Conservation (phyloP, 2,797 vertebrate genomes). For the Adelosebastes latens region DNA sequence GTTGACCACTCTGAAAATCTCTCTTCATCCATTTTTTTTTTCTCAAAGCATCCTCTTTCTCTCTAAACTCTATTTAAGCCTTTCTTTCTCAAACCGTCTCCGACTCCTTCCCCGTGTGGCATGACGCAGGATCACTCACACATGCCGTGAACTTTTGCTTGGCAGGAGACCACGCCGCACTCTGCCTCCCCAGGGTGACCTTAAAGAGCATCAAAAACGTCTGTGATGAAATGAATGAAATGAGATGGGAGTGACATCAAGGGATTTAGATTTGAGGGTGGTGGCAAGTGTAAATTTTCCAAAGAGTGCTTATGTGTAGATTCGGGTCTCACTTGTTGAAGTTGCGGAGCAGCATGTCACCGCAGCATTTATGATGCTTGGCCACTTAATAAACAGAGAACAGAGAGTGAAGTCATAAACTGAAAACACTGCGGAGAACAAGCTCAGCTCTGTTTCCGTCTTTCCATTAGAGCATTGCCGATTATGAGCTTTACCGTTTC, state of each 20-base stretch:
- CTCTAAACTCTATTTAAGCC: background rate
- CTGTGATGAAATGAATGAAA: slow-evolving; percentile 26
- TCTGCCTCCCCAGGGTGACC: slow-evolving; percentile 23
- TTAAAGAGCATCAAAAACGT: slow-evolving; percentile 40
- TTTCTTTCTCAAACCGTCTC: background rate
- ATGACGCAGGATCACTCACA: slow-evolving; percentile 29
- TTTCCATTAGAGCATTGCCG: slow-evolving; percentile 56
- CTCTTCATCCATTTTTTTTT: slow-evolving; percentile 16
- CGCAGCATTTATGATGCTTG: slow-evolving; percentile 50
- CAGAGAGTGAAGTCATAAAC: slow-evolving; percentile 20
- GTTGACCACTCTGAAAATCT: slow-evolving; percentile 31
- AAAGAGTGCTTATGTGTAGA: slow-evolving; percentile 21
- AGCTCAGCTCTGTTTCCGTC: slow-evolving; percentile 53
- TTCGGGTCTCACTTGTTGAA: slow-evolving; percentile 41
- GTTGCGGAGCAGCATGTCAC: slow-evolving; percentile 27
- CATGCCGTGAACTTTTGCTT: slow-evolving; percentile 51
- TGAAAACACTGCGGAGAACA: slow-evolving; percentile 43
- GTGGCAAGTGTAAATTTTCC: slow-evolving; percentile 52
- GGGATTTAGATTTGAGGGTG: slow-evolving; percentile 19
- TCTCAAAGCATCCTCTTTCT: slow-evolving; percentile 17
- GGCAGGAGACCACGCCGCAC: slow-evolving; percentile 30
- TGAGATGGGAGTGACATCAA: slow-evolving; percentile 30
- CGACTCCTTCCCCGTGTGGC: background rate
- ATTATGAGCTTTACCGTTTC: slow-evolving; percentile 54
- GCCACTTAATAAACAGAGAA: slow-evolving; percentile 49